These are phyloP conservation scores for Scaptomyza montana DNA, from an alignment of 1,140 invertebrate species.

Conservation along the genomic window DNA sequence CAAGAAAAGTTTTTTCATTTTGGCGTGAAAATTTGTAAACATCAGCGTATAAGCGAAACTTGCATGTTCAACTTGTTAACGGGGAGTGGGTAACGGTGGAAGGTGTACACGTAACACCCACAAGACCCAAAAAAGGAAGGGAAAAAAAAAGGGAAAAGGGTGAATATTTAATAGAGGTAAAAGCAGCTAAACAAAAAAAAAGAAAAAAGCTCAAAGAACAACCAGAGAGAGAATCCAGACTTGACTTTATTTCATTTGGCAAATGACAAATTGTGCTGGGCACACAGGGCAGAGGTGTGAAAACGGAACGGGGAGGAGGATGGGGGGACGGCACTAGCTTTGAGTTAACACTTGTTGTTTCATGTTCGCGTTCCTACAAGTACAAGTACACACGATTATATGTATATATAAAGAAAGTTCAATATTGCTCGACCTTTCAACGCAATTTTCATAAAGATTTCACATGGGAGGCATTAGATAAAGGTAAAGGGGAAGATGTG, in stretches of 20 bases:
- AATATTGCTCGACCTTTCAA: constrained; percentile 62
- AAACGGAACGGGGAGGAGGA: background rate
- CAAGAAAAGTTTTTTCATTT: constrained; percentile 74
- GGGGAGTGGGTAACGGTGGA: background rate
- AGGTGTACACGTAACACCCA: constrained; percentile 5
- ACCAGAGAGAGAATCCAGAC: background rate
- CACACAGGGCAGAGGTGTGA: constrained; percentile 27
- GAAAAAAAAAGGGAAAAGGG: constrained; percentile 73
- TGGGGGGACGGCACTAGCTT: constrained; percentile 12
- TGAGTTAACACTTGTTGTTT: constrained; percentile 71
- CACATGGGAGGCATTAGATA: constrained; percentile 62
- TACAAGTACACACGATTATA: too few species aligned
- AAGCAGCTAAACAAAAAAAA: constrained; percentile 21
- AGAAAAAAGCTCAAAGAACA: background rate
- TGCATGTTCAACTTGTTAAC: constrained; percentile 39
- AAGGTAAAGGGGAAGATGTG: constrained; percentile 2
- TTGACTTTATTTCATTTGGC: constrained; percentile 34
- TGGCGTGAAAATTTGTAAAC: constrained; percentile 81
- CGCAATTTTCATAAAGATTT: constrained; percentile 66
- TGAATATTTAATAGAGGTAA: constrained; percentile 77
- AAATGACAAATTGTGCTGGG: constrained; percentile 73
- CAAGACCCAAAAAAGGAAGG: background rate
- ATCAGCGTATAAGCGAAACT: constrained; percentile 75
- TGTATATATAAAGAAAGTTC: constrained; percentile 34
- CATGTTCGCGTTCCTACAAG: constrained; percentile 29